These are phyloP conservation scores for Garra rufa DNA, from an alignment of 2,113 vertebrate genomes.

Conservation along the genomic window DNA sequence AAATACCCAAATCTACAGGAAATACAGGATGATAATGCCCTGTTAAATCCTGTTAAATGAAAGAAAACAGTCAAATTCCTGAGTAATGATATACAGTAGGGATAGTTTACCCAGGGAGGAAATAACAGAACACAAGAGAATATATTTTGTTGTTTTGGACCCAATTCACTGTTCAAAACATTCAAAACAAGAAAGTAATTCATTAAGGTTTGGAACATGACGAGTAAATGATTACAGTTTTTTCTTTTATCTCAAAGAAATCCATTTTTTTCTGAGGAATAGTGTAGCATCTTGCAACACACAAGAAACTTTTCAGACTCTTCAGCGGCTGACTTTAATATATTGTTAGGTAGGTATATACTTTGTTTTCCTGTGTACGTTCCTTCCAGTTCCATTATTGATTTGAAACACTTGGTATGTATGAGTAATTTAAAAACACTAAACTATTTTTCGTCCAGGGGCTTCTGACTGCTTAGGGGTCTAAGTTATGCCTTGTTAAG, in stretches of 20 bases:
- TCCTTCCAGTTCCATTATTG: conserved; percentile 16
- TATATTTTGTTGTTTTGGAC: background rate
- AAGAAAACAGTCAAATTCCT: background rate
- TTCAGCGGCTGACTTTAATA: background rate
- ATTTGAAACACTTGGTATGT: conserved; percentile 32
- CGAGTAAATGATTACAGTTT: background rate
- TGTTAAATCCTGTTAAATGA: background rate
- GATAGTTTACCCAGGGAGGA: background rate
- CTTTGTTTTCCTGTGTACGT: conserved; percentile 25
- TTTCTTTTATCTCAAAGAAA: background rate
- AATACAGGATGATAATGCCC: background rate
- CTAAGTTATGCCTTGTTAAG: conserved; percentile 35
- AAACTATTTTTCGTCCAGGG: conserved; percentile 13
- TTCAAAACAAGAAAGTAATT: background rate
- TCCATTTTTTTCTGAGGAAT: background rate
- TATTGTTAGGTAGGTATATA: background rate
- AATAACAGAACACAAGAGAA: background rate
- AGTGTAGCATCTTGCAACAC: background rate
- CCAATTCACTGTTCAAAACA: too few relatives aligned
- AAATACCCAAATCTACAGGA: background rate
- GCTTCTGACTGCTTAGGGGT: conserved; percentile 22
- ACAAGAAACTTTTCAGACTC: background rate
- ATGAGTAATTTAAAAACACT: conserved; percentile 35
- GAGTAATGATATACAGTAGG: background rate
- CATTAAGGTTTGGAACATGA: background rate